Conservation (phyloP, 1,140 invertebrate species). For the Tetranychus urticae region DNA sequence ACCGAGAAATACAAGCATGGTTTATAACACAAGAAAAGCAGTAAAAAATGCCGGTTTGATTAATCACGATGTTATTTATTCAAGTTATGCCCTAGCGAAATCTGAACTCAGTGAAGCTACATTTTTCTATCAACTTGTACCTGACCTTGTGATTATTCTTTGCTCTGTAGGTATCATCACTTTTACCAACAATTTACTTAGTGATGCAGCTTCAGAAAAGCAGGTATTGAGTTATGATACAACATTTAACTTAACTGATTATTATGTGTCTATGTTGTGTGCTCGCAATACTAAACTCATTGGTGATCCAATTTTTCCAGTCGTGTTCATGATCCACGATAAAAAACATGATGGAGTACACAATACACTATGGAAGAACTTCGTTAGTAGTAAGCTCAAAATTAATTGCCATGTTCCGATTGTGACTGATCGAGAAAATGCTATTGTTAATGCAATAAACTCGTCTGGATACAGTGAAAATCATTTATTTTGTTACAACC, state of each 20-base stretch:
- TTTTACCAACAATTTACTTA: background rate
- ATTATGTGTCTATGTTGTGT: background rate
- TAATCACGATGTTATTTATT: background rate
- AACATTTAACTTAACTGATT: background rate
- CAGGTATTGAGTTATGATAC: background rate
- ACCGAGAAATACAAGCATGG: no score
- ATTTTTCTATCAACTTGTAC: background rate
- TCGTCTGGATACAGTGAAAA: background rate
- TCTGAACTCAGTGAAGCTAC: background rate
- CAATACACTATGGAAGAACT: background rate
- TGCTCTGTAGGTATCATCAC: background rate
- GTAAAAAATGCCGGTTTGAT: background rate
- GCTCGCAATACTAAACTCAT: background rate
- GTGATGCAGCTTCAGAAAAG: background rate
- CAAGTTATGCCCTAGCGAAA: background rate
- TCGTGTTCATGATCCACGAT: background rate
- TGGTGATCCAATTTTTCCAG: background rate
- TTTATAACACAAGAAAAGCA: no score
- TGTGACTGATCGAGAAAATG: background rate
- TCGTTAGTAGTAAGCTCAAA: background rate
- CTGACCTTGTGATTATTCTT: background rate
- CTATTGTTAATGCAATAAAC: background rate
- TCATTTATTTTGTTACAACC: background rate
- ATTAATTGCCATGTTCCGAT: background rate
- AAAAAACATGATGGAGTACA: background rate